phyloP scores from a whole-genome alignment of 2,113 vertebrate species.

The Hyla sarda region DNA sequence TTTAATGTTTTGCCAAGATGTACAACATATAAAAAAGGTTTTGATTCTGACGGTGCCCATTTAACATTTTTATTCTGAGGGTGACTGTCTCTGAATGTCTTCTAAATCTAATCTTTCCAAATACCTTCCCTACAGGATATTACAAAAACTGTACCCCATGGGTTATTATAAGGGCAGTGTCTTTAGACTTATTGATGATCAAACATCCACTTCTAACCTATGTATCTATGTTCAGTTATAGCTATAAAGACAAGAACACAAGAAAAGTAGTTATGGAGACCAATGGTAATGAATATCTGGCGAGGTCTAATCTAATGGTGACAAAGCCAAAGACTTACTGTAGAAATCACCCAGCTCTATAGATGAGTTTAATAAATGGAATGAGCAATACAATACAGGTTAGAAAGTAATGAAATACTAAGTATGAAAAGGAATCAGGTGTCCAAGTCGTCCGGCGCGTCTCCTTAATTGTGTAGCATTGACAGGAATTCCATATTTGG shows the following conservation, averaged over 20 bases:
- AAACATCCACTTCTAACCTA: neutral
- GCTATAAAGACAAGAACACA: neutral
- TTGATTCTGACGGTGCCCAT: too few relatives aligned
- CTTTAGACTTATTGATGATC: too few relatives aligned
- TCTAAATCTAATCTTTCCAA: too few relatives aligned
- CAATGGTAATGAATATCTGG: neutral
- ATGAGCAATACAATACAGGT: neutral
- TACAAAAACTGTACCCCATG: too few relatives aligned
- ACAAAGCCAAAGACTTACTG: neutral
- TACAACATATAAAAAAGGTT: too few relatives aligned
- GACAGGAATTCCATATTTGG: constrained; percentile 32
- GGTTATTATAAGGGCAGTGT: too few relatives aligned
- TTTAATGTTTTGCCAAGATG: too few relatives aligned
- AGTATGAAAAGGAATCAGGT: neutral
- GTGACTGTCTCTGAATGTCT: too few relatives aligned
- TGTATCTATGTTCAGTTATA: neutral
- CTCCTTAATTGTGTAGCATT: constrained; percentile 1
- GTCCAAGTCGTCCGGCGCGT: neutral
- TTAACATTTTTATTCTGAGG: too few relatives aligned
- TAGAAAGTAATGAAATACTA: neutral
- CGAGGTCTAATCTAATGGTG: neutral
- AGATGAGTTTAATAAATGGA: neutral
- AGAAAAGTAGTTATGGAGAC: neutral
- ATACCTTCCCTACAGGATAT: too few relatives aligned
- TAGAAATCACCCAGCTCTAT: neutral